Percentiles rank a stretch among this genome's conserved stretches.
These are phyloP conservation scores for Megaustenia siamemsis DNA, from an alignment of 2,888 invertebrate genomes.

Conservation along the genomic window DNA sequence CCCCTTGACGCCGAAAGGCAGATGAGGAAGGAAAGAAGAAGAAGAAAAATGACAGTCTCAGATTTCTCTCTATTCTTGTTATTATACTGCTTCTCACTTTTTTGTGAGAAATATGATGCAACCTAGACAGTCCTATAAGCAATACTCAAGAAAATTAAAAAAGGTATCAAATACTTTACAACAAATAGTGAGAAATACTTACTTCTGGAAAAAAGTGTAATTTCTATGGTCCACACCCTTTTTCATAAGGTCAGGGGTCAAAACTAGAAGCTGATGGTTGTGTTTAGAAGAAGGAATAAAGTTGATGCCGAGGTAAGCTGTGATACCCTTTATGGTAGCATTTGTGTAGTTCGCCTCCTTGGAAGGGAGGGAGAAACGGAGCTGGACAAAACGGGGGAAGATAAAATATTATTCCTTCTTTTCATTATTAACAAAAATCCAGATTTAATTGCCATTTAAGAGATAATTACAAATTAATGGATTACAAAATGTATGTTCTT, in stretches of 20 bases:
- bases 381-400: conserved; percentile 53
- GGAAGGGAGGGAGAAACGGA: conserved; percentile 57
- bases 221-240: conserved; percentile 61
- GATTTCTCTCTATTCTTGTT: neutral
- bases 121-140: neutral
- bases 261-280: conserved; percentile 48
- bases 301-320: conserved; percentile 57
- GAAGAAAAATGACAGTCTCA: too few relatives aligned
- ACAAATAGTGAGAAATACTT: neutral
- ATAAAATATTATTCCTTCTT: neutral
- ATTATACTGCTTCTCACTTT: neutral
- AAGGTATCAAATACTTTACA: neutral
- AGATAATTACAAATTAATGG: neutral
- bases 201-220: conserved; percentile 62
- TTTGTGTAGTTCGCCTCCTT: conserved; percentile 36
- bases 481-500: neutral
- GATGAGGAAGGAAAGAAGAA: too few relatives aligned
- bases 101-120: neutral
- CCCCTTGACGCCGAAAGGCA: too few relatives aligned
- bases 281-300: conserved; percentile 51
- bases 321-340: conserved; percentile 32
- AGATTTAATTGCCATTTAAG: neutral
- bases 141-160: too few relatives aligned
- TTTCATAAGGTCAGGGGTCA: conserved; percentile 57
- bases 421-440: neutral